Evolutionary conservation across 2,113 vertebrate species (phyloP).

Genomic region (Rhinolophus sinicus): DNA sequence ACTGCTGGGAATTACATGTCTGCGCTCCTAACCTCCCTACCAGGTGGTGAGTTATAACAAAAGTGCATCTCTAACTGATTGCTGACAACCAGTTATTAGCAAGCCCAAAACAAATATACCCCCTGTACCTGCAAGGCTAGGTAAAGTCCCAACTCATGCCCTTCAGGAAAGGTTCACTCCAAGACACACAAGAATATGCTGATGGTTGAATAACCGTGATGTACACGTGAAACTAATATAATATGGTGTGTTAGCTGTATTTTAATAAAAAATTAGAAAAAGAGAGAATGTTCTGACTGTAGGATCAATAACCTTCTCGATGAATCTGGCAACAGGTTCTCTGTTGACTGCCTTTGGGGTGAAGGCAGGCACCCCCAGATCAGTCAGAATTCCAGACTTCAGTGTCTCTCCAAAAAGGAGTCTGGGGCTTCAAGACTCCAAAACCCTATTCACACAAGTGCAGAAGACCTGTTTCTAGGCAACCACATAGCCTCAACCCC

Average conservation of each 20-base stretch:
- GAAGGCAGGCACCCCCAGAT: not conserved
- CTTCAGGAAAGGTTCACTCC: not conserved
- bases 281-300: not conserved
- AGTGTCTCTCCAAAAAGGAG: not conserved
- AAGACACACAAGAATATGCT: not conserved
- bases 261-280: too few relatives aligned
- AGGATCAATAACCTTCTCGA: not conserved
- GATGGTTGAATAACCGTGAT: too few relatives aligned
- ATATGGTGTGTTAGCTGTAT: too few relatives aligned
- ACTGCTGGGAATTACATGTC: rapidly evolving
- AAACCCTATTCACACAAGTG: too few relatives aligned
- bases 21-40: not conserved
- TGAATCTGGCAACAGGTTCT: not conserved
- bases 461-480: not conserved
- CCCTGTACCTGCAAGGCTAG: not conserved
- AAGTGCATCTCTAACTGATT: not conserved
- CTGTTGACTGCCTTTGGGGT: not conserved
- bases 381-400: not conserved
- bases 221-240: too few relatives aligned
- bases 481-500: not conserved
- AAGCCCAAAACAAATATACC: not conserved
- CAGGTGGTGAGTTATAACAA: not conserved
- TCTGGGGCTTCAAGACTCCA: too few relatives aligned
- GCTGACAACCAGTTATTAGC: not conserved
- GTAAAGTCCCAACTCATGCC: not conserved